phyloP scores from a whole-genome alignment of 2,797 vertebrate genomes.

The Poecilia velifera region DNA sequence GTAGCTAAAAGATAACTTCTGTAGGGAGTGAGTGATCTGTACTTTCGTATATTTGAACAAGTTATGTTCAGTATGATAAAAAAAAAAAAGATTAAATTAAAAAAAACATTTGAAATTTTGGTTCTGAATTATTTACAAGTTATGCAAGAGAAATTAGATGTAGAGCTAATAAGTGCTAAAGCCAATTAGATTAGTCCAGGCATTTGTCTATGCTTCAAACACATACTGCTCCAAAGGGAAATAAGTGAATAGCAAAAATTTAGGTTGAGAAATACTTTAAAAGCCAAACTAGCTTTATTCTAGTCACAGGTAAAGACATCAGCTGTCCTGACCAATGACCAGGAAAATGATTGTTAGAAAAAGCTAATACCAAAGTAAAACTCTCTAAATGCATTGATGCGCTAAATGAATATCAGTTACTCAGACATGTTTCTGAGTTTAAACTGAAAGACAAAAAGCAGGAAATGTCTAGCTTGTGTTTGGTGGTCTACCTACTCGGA shows the following conservation, averaged over 20 bases:
- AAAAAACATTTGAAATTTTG: neutral
- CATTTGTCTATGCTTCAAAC: neutral
- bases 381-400: too few relatives aligned
- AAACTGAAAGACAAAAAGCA: neutral
- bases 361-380: too few relatives aligned
- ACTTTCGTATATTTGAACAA: neutral
- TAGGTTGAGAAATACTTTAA: too few relatives aligned
- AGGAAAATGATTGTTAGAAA: too few relatives aligned
- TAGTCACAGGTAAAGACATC: too few relatives aligned
- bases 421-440: neutral
- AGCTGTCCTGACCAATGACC: too few relatives aligned
- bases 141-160: neutral
- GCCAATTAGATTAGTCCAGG: neutral
- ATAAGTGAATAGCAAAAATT: neutral
- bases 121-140: neutral
- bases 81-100: too few relatives aligned
- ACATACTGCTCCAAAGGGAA: neutral
- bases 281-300: too few relatives aligned
- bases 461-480: neutral
- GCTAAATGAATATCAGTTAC: neutral
- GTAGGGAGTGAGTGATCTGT: neutral
- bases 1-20: neutral
- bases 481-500: neutral
- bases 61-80: neutral
- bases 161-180: neutral